Percentiles rank a stretch among this genome's conserved stretches.
Conservation (phyloP, 2,888 invertebrate genomes). For the Pachliopta kotzebuea region DNA sequence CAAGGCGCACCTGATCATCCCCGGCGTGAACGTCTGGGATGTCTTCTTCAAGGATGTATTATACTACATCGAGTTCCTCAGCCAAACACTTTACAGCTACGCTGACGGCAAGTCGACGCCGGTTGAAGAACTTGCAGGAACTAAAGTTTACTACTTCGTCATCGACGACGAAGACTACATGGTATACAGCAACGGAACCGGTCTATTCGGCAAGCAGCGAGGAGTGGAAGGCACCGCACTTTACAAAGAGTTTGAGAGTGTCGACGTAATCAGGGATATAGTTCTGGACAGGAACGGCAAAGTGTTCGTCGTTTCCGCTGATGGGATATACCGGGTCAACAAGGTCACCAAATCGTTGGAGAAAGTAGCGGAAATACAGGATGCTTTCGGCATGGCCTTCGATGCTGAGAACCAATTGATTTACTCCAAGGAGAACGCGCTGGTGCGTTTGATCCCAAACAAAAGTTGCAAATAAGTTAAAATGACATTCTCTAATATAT, state of each 20-base stretch:
- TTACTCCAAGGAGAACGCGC: constrained; percentile 49
- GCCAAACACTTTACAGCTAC: constrained; percentile 53
- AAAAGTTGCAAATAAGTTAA: too few species aligned
- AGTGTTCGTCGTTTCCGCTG: constrained; percentile 48
- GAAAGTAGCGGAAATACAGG: constrained; percentile 47
- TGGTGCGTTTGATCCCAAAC: constrained; percentile 38
- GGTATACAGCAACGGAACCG: constrained; percentile 57
- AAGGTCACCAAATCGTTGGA: constrained; percentile 42
- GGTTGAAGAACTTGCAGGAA: constrained; percentile 59
- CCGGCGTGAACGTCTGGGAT: constrained; percentile 54
- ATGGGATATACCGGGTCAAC: constrained; percentile 54
- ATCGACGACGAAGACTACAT: constrained; percentile 56
- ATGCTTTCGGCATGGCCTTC: constrained; percentile 61
- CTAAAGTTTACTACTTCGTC: constrained; percentile 59
- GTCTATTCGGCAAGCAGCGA: constrained; percentile 54
- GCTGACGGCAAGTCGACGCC: constrained; percentile 45
- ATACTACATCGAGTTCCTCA: constrained; percentile 56
- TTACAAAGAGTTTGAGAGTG: constrained; percentile 37
- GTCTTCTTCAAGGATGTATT: constrained; percentile 55
- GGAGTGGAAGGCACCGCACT: constrained; percentile 49
- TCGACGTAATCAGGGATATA: constrained; percentile 46
- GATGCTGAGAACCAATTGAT: constrained; percentile 60
- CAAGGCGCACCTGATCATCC: constrained; percentile 47
- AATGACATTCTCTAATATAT: too few species aligned
- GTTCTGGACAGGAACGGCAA: constrained; percentile 50